These are phyloP conservation scores for Brachymystax lenok DNA, from an alignment of 2,797 vertebrate genomes.

Conservation along the genomic window DNA sequence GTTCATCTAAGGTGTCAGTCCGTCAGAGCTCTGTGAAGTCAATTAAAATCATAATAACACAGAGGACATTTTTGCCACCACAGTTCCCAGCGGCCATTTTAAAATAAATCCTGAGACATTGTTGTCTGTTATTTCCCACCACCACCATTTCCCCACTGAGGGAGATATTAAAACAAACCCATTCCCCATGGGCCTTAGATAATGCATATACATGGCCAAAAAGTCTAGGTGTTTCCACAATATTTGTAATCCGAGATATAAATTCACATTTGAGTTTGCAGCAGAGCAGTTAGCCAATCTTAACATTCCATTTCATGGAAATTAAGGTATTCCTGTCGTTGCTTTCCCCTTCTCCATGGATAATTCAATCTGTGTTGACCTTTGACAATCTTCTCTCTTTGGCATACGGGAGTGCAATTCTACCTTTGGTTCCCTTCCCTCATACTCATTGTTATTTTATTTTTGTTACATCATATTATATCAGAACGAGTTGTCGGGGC, in stretches of 20 bases:
- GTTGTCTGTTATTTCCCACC: conserved; percentile 13
- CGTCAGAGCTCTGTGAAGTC: conserved; percentile 42
- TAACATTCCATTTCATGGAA: conserved; percentile 8
- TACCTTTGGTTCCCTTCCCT: conserved; percentile 8
- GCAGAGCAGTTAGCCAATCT: background rate
- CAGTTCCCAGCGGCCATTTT: conserved; percentile 31
- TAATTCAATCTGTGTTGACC: conserved; percentile 66
- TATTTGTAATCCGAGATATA: conserved; percentile 20
- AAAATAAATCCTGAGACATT: conserved; percentile 33
- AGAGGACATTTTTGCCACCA: conserved; percentile 31
- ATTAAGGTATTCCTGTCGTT: conserved; percentile 40
- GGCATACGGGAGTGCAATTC: conserved; percentile 45
- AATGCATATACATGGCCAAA: conserved; percentile 19
- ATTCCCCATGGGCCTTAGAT: background rate
- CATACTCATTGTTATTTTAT: background rate
- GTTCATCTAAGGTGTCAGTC: conserved; percentile 27
- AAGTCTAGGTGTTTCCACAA: background rate
- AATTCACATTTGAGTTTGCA: background rate
- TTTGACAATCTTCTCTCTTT: conserved; percentile 57
- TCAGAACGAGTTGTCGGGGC: background rate
- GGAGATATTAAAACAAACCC: conserved; percentile 11
- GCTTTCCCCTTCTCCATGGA: conserved; percentile 44
- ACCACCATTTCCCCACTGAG: conserved; percentile 12
- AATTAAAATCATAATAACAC: conserved; percentile 45
- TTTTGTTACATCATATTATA: background rate